Base-by-base conservation (phyloP, 2,797 vertebrate species). In the Eupleurogrammus muticus region DNA sequence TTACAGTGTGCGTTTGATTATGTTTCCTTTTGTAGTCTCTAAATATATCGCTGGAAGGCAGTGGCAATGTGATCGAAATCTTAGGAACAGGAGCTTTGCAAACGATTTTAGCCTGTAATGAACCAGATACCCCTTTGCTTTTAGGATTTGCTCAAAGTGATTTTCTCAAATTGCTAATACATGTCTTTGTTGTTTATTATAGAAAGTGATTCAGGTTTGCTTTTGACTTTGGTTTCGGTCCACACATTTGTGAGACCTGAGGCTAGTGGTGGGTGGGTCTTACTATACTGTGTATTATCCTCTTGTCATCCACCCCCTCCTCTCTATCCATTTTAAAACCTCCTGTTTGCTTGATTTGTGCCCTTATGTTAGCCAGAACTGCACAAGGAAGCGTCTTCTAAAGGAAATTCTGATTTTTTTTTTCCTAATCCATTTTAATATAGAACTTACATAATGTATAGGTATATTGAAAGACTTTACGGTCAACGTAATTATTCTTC, bases 1-100 rank as follows among this genome's bases (percentile, higher is more conserved):
- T 85, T 55, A 69, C 82, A 82, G 83, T 66, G 70, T 69, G 73
- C 36, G 34, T 79, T 83, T 79, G 80, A 73, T 79, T 77, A 81
- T 70, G 52, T 28, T 47, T 54, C 38, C 28, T 69, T 77, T 74
- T 77, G 59, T 66, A n/a, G 70, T 28, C 19, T 1, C 62, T 57
- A 75, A 68, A 88, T 77, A 84, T 89, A 90, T 89, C 85, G 82
- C 19, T 51, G 16, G 57, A 56, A 66, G 48, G 63, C 14, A 9
- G 73, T 42, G 32, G 35, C 11, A 2, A 44, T 2, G 49, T 87
- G 83, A n/a, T 7, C 2, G 52, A 46, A 72, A 70, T 1, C n/a
- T n/a, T n/a, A n/a, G n/a, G n/a, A n/a, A n/a, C n/a, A n/a, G n/a
- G n/a, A 52, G 74, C 23, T 62, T 58, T 73, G 51, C 54, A 70